These are phyloP conservation scores for Gila robusta DNA, from an alignment of 2,797 vertebrate species.

Conservation along the genomic window DNA sequence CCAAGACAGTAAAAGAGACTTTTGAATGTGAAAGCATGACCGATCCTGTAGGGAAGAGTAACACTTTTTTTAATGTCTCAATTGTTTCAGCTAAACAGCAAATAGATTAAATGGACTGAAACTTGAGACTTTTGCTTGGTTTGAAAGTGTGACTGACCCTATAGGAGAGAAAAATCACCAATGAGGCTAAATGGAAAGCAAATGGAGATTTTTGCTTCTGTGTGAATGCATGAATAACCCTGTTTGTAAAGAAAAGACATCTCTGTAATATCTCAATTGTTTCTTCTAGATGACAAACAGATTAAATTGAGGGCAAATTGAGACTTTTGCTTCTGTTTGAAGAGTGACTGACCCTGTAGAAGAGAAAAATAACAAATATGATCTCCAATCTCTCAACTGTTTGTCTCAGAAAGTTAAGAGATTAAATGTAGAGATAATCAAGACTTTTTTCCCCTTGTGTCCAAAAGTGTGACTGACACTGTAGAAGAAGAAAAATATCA, in stretches of 20 bases:
- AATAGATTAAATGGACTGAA: background rate
- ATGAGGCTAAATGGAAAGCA: background rate
- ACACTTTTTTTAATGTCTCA: background rate
- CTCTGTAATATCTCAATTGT: background rate
- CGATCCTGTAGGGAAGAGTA: background rate
- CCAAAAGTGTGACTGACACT: background rate
- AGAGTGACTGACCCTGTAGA: background rate
- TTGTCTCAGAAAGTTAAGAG: background rate
- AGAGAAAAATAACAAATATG: background rate
- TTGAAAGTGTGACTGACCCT: background rate
- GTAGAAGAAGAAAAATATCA: background rate
- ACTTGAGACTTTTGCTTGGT: background rate
- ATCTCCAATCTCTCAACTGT: background rate
- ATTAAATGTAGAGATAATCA: background rate
- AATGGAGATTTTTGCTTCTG: background rate
- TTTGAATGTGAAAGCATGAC: background rate
- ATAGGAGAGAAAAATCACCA: background rate
- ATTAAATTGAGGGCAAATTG: background rate
- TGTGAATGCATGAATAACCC: background rate
- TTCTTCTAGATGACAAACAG: background rate
- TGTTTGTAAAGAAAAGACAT: background rate
- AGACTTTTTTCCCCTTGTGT: background rate
- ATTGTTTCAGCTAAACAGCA: background rate
- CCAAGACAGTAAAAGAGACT: background rate
- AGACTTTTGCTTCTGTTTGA: background rate